Evolutionary conservation across 2,113 vertebrate species (phyloP).

Genomic region (Malaclemys terrapin): DNA sequence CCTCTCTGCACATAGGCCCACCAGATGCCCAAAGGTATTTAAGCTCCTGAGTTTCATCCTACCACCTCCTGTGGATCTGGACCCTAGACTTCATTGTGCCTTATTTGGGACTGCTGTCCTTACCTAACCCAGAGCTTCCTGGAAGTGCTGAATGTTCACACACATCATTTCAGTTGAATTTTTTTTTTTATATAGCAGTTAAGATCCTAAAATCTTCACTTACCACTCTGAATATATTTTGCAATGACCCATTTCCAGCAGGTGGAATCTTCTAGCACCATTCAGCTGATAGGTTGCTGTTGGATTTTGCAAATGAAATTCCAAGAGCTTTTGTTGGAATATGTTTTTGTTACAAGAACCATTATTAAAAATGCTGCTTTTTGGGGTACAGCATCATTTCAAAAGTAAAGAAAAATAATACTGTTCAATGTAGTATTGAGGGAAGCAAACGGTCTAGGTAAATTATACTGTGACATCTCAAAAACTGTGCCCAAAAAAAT

Average conservation of each 20-base stretch:
- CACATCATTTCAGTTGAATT: not conserved
- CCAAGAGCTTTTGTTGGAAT: not conserved
- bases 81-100: not conserved
- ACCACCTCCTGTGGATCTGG: not conserved
- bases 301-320: not conserved
- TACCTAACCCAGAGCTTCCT: not conserved
- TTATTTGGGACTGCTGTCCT: not conserved
- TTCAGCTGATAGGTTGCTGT: not conserved
- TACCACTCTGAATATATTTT: not conserved
- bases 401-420: not conserved
- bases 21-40: not conserved
- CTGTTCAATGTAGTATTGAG: not conserved
- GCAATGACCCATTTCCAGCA: not conserved
- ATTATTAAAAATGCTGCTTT: not conserved
- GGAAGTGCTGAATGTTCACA: conserved; percentile 25
- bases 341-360: not conserved
- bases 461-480: not conserved
- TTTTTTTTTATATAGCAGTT: conserved; percentile 44
- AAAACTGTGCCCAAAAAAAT: not conserved
- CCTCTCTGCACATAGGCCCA: not conserved
- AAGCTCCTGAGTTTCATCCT: not conserved
- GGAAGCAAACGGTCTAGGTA: not conserved
- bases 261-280: conserved; percentile 57
- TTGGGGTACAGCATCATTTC: rapidly evolving
- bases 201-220: conserved; percentile 4